A percentile compares a stretch with the other conserved stretches of the same genome.
Evolutionary conservation across 64 coral and sea anemone genomes (phyloP).

Genomic region (Cladopsammia gracilis): DNA sequence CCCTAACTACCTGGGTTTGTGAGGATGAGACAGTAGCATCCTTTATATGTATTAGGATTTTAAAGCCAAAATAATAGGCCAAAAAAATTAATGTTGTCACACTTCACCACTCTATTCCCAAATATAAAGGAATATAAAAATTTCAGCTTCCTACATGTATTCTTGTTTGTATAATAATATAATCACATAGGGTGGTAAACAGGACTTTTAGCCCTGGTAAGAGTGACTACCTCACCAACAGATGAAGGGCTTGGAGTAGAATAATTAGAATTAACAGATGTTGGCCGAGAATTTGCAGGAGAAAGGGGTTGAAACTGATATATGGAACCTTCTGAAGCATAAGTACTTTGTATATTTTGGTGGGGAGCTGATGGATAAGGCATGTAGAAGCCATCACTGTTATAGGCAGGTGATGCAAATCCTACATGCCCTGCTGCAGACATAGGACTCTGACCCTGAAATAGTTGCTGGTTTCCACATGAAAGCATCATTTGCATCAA

Average conservation of each 20-base stretch:
- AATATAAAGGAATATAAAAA: no score
- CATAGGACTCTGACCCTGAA: not conserved
- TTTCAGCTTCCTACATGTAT: no score
- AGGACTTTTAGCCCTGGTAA: not conserved
- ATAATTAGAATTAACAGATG: not conserved
- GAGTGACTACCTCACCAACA: not conserved
- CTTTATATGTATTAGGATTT: no score
- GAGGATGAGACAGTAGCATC: no score
- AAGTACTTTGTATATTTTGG: not conserved
- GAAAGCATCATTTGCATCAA: slow-evolving; percentile 32
- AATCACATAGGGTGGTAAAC: no score
- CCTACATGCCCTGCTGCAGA: slow-evolving; percentile 1
- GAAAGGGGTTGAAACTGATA: slow-evolving; percentile 17
- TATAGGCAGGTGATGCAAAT: not conserved
- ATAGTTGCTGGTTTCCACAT: slow-evolving; percentile 13
- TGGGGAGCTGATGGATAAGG: not conserved
- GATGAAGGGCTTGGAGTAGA: not conserved
- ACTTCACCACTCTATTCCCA: no score
- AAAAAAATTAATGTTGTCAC: no score
- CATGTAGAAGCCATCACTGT: not conserved
- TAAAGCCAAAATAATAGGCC: no score
- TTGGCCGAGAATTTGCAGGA: not conserved
- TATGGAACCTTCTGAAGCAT: not conserved
- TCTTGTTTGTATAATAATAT: no score
- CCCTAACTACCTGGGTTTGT: no score